phyloP scores from a whole-genome alignment of 2,888 invertebrate genomes.

The Notodonta dromedarius region DNA sequence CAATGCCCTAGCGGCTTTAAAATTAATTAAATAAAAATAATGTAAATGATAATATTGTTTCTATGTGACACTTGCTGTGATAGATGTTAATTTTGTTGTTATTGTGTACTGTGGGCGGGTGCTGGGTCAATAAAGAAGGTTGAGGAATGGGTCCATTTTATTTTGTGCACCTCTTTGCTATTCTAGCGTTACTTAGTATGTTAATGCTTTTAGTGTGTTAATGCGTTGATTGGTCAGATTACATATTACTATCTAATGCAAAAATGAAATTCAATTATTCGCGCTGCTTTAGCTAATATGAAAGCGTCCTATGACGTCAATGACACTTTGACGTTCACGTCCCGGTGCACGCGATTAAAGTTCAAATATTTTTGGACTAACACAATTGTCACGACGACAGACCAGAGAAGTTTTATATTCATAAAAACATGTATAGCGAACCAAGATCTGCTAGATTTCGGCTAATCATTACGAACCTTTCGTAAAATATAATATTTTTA shows the following conservation, averaged over 20 bases:
- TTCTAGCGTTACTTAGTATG: not conserved
- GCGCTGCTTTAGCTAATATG: slow-evolving; percentile 19
- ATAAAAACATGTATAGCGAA: no score
- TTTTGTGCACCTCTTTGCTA: slow-evolving; percentile 7
- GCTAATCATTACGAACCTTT: not conserved
- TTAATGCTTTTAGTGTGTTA: no score
- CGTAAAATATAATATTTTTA: slow-evolving; percentile 1
- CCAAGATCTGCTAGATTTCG: no score
- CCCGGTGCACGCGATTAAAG: slow-evolving; percentile 27
- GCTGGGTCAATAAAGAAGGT: slow-evolving; percentile 76
- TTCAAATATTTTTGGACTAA: no score
- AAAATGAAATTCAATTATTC: not conserved
- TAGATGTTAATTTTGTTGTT: slow-evolving; percentile 70
- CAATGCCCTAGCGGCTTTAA: not conserved
- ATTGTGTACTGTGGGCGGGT: slow-evolving; percentile 58
- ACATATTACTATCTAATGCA: no score
- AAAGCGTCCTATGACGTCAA: slow-evolving; percentile 62
- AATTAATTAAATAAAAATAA: not conserved
- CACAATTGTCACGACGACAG: no score
- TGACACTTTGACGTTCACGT: slow-evolving; percentile 34
- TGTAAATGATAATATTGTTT: slow-evolving; percentile 24
- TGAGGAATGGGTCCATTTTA: slow-evolving; percentile 54
- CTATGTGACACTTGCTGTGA: slow-evolving; percentile 68
- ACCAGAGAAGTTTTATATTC: no score
- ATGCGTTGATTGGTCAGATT: no score